Evolutionary conservation across 2,113 vertebrate species (phyloP).

Genomic region (Amblyornis subalaris): DNA sequence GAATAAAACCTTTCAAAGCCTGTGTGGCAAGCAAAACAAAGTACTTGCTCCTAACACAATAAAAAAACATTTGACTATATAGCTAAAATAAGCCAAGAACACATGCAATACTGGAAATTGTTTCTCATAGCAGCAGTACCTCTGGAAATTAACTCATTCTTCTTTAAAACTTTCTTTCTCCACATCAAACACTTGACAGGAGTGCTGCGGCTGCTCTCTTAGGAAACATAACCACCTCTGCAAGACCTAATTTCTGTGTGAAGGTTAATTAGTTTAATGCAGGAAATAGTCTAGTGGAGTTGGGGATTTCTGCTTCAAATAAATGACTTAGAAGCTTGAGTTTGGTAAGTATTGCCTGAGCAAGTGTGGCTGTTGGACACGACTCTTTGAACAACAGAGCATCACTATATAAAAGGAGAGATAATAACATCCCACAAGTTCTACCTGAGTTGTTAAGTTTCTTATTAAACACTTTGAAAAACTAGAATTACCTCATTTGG

Average conservation of each 20-base stretch:
- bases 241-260: background rate
- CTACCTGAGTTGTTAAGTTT: background rate
- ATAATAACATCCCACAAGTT: background rate
- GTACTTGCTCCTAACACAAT: background rate
- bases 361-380: background rate
- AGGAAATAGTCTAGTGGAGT: background rate
- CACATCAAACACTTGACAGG: background rate
- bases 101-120: background rate
- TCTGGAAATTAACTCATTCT: background rate
- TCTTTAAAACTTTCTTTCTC: background rate
- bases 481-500: background rate
- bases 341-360: background rate
- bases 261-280: conserved; percentile 28
- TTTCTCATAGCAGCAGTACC: background rate
- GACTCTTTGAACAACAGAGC: background rate
- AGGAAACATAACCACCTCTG: background rate
- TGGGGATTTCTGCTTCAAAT: background rate
- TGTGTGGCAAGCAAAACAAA: background rate
- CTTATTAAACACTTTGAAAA: background rate
- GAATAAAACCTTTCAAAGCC: background rate
- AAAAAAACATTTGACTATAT: background rate
- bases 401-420: background rate
- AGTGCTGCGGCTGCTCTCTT: background rate
- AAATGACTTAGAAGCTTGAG: background rate
- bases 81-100: background rate